phyloP scores from a whole-genome alignment of 2,888 invertebrate species.

The Hedychridium roseum region DNA sequence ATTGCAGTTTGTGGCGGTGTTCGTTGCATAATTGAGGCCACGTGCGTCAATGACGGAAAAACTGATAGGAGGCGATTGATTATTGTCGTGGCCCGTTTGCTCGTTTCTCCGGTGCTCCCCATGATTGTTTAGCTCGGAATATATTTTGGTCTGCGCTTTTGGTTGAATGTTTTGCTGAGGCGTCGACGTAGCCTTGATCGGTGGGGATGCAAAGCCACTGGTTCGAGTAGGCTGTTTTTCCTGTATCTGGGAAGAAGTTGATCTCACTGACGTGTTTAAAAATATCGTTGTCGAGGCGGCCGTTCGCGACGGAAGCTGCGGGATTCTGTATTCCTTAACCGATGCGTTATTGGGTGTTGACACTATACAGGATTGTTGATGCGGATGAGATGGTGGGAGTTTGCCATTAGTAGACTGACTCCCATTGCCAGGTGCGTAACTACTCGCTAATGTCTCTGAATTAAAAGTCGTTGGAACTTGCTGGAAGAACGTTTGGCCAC shows the following conservation, averaged over 20 bases:
- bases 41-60: constrained; percentile 79
- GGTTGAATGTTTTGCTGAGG: constrained; percentile 68
- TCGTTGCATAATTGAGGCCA: constrained; percentile 70
- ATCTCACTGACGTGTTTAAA: constrained; percentile 49
- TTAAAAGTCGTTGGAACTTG: constrained; percentile 71
- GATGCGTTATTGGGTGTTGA: constrained; percentile 72
- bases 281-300: constrained; percentile 60
- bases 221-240: constrained; percentile 65
- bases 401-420: constrained; percentile 46
- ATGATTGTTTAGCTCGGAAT: constrained; percentile 70
- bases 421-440: constrained; percentile 67
- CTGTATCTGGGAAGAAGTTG: constrained; percentile 43
- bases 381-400: constrained; percentile 65
- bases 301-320: constrained; percentile 67
- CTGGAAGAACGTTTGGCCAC: constrained; percentile 70
- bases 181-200: constrained; percentile 46
- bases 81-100: constrained; percentile 69
- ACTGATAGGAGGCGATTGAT: constrained; percentile 78
- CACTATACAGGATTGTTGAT: constrained; percentile 78
- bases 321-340: constrained; percentile 72
- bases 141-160: constrained; percentile 81
- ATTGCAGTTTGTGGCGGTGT: constrained; percentile 60
- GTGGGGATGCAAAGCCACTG: constrained; percentile 67
- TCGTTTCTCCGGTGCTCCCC: constrained; percentile 59
- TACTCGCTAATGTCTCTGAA: constrained; percentile 62